These are phyloP conservation scores for Peromyscus maniculatus DNA, from an alignment of 2,113 vertebrate species.

Conservation along the genomic window DNA sequence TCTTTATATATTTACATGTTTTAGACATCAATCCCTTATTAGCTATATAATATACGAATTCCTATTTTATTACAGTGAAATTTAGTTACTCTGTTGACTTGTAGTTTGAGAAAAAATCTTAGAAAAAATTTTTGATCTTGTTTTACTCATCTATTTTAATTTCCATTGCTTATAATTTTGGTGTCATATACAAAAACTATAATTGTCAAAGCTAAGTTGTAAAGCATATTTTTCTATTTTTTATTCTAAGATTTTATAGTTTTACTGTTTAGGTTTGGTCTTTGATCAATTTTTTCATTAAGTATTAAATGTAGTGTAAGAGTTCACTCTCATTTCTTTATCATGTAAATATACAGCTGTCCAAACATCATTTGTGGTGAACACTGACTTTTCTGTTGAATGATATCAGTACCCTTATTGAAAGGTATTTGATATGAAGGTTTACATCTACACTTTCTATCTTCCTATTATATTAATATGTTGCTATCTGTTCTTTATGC, in stretches of 20 bases:
- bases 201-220: background rate
- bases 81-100: background rate
- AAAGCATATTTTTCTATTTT: background rate
- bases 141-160: background rate
- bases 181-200: background rate
- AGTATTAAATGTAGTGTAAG: background rate
- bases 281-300: background rate
- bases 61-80: background rate
- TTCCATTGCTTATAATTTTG: background rate
- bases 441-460: background rate
- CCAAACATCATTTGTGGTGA: background rate
- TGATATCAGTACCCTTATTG: background rate
- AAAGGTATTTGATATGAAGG: background rate
- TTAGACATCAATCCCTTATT: background rate
- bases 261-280: background rate
- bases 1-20: background rate
- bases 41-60: background rate
- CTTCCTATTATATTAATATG: background rate
- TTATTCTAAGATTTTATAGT: constrained; percentile 18
- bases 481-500: background rate
- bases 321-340: background rate
- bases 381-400: background rate
- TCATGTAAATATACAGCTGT: background rate
- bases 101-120: background rate
- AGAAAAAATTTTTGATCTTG: background rate